Evolutionary conservation across 2,888 invertebrate species (phyloP).

Genomic region (Dryobota labecula): DNA sequence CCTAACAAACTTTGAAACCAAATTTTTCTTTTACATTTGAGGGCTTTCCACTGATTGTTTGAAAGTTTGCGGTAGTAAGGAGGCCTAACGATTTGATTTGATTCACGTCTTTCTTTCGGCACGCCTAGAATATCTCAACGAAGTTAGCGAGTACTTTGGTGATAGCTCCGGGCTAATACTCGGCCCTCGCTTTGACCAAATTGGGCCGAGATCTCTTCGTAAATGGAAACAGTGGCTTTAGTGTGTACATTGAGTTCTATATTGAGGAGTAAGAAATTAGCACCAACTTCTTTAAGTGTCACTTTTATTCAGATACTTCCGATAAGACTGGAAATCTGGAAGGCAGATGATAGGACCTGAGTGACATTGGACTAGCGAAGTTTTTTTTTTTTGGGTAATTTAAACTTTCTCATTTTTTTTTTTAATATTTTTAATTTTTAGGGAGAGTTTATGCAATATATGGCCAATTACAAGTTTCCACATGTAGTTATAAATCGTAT

Average conservation of each 20-base stretch:
- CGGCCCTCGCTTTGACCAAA: conserved; percentile 19
- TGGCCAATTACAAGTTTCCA: too few species aligned
- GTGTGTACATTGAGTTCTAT: conserved; percentile 14
- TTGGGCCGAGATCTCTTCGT: conserved; percentile 16
- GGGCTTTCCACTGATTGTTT: conserved; percentile 16
- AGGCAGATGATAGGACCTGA: background rate
- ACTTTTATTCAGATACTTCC: background rate
- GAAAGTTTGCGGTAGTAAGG: conserved; percentile 34
- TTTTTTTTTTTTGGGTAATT: too few species aligned
- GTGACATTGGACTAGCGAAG: background rate
- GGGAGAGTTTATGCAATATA: too few species aligned
- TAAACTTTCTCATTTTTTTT: too few species aligned
- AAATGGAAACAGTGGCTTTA: conserved; percentile 37
- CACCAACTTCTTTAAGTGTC: background rate
- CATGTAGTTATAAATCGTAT: too few species aligned
- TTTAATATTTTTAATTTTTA: too few species aligned
- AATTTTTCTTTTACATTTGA: conserved; percentile 3
- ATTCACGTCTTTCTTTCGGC: conserved; percentile 40
- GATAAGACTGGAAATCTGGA: background rate
- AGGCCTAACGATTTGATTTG: conserved; percentile 44
- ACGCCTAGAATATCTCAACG: conserved; percentile 48
- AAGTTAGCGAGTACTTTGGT: conserved; percentile 46
- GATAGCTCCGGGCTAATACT: conserved; percentile 34
- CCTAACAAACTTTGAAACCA: background rate
- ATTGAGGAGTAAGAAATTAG: background rate